Percentiles rank a stretch among this genome's conserved stretches.
Conservation (phyloP, 2,797 vertebrate species). For the Tangara arthus region DNA sequence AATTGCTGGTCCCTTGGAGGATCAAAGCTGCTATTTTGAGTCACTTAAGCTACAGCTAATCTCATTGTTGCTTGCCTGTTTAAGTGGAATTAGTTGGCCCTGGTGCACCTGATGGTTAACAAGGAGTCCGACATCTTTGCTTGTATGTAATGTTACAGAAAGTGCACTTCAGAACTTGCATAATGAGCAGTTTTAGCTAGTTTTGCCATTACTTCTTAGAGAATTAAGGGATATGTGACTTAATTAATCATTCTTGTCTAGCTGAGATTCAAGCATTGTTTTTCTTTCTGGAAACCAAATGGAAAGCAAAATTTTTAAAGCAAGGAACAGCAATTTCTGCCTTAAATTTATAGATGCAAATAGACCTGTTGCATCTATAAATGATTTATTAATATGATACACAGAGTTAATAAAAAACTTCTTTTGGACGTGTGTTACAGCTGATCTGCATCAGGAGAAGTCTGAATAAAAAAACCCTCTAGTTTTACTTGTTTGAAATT, state of each 20-base stretch:
- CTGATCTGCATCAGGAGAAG: neutral
- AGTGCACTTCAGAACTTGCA: neutral
- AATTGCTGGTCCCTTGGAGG: neutral
- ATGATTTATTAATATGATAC: neutral
- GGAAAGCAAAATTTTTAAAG: neutral
- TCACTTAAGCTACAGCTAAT: conserved; percentile 17
- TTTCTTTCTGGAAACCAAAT: neutral
- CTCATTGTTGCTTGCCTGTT: conserved; percentile 19
- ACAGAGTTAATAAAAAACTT: neutral
- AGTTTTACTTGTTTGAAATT: neutral
- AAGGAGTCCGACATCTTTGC: neutral
- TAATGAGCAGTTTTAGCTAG: neutral
- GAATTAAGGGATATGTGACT: neutral
- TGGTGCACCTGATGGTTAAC: neutral
- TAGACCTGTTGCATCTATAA: neutral
- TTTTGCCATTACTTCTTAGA: neutral
- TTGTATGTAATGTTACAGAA: neutral
- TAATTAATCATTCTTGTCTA: neutral
- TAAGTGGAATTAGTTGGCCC: conserved; percentile 29
- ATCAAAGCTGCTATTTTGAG: conserved; percentile 62
- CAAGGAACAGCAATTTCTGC: neutral
- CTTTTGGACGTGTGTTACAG: fast-evolving
- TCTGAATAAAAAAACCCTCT: neutral
- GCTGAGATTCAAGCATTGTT: neutral
- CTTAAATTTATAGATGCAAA: neutral